Conservation (phyloP, 2,888 invertebrate species). For the Pristionchus mayeri region DNA sequence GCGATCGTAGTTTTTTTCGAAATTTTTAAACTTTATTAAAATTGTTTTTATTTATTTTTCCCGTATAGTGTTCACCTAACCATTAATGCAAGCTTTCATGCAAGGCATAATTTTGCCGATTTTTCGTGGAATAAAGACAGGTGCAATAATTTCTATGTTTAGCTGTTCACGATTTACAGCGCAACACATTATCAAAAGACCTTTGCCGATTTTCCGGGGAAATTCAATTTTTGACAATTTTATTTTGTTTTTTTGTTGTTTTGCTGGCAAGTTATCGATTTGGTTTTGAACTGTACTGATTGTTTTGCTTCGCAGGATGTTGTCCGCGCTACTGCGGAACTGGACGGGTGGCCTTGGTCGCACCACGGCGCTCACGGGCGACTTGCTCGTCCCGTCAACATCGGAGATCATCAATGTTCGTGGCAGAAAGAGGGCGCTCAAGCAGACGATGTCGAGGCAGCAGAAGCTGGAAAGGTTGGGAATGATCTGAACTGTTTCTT, state of each 20-base stretch:
- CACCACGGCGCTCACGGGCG: not conserved
- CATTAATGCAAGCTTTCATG: no score
- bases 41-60: no score
- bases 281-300: not conserved
- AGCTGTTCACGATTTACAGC: no score
- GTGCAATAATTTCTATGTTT: no score
- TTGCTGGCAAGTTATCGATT: not conserved
- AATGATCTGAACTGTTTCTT: no score
- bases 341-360: slow-evolving; percentile 35
- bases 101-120: no score
- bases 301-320: not conserved
- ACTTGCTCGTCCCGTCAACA: slow-evolving; percentile 34
- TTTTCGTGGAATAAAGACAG: no score
- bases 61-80: no score
- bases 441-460: slow-evolving; percentile 67
- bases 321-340: slow-evolving; percentile 31
- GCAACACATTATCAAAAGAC: no score
- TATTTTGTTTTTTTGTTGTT: not conserved
- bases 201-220: no score
- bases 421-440: slow-evolving; percentile 71
- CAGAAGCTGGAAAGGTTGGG: slow-evolving; percentile 63
- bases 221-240: not conserved
- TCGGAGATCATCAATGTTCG: slow-evolving; percentile 38
- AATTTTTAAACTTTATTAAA: no score
- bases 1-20: no score